Evolutionary conservation across 2,113 vertebrate species (phyloP).

Genomic region (Heteronetta atricapilla): DNA sequence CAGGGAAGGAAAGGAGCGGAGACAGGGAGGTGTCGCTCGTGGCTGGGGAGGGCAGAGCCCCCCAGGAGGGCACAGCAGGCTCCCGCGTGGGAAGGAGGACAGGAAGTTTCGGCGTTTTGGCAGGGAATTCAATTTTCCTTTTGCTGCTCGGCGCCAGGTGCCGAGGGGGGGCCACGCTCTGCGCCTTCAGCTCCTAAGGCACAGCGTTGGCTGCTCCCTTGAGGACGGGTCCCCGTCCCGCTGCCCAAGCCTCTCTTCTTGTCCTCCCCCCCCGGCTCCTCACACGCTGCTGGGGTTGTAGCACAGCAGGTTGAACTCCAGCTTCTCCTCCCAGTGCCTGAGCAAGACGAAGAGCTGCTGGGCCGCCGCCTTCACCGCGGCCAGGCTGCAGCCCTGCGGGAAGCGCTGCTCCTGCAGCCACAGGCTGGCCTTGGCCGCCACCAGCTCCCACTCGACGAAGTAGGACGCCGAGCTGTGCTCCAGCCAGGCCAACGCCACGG

Average conservation of each 20-base stretch:
- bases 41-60: no score
- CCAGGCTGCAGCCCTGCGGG: slow-evolving; percentile 82
- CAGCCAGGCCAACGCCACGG: slow-evolving; percentile 92
- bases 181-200: neutral
- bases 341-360: slow-evolving; percentile 97
- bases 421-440: slow-evolving; percentile 90
- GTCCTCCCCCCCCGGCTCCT: neutral
- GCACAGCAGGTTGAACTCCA: slow-evolving; percentile 95
- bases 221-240: neutral
- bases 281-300: slow-evolving; percentile 92
- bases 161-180: neutral
- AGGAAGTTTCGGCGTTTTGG: neutral
- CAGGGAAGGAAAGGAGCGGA: no score
- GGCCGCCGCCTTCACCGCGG: slow-evolving; percentile 83
- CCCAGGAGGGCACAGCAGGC: neutral
- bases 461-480: slow-evolving; percentile 93
- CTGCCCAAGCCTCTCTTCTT: neutral
- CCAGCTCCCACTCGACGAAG: slow-evolving; percentile 94
- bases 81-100: neutral
- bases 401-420: slow-evolving; percentile 87
- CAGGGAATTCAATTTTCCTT: neutral
- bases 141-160: neutral
- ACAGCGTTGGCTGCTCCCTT: neutral
- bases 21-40: no score
- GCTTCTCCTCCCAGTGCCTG: slow-evolving; percentile 95